Base-by-base conservation (phyloP, 2,797 vertebrate genomes). In the Sebastes itinus region DNA sequence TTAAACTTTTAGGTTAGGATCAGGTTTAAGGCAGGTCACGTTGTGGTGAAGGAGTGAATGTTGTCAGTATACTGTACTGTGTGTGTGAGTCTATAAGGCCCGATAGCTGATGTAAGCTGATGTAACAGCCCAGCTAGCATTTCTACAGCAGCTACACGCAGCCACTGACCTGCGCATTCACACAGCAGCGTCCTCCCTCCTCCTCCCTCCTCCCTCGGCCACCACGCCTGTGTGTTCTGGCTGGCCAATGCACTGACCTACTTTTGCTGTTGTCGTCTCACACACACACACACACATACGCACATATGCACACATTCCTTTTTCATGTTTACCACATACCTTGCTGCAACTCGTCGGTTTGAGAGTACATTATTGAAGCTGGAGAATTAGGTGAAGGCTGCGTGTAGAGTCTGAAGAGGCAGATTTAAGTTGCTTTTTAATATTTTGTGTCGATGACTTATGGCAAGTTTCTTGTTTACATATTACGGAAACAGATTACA, bases 241-340 rank as follows among this genome's bases (percentile, higher is more conserved):
- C 91, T 82, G 87, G 81, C 89, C 90, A 91, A 82, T 81, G 90
- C 84, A 20, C 90, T 95, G 94, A 96, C 94, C 95, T 95, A 95
- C 94, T 95, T 95, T 93, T 87, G 66, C 87, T 87, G 83, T 88
- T 89, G 84, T 92, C 80, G 84, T 89, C 87, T 81, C 33, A 35
- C 33, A 35, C 33, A 35, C 33, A 35, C 76, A 78, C 73, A 77
- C 86, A 75, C 66, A 59, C 54, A 49, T 63, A 67, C 61, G 27
- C 83, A 69, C 70, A 65, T 28, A 12, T 28, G 28, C 81, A 35
- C 80, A 75, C 77, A 46, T 56, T 78, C 67, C 32, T 79, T 74
- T 85, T 71, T 75, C 82, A 56, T 83, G 77, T 91, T 91, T 88
- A 84, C 89, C 86, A 81, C 89, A 90, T 91, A 88, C 84, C 84